Evolutionary conservation across 1,140 invertebrate species (phyloP).

Genomic region (Pogonomyrmex barbatus): DNA sequence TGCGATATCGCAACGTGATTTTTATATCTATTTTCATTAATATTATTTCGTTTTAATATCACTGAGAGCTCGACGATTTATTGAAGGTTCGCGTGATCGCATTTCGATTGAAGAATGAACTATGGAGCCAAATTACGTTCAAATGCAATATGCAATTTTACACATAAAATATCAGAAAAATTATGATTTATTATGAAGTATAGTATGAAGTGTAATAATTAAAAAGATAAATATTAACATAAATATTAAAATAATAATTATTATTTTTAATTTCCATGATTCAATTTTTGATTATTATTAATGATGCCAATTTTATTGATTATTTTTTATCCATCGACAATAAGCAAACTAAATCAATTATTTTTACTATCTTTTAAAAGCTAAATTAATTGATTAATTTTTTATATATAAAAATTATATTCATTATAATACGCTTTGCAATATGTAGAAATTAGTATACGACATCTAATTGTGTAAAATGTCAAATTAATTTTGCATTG

Average conservation of each 20-base stretch:
- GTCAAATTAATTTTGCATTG: background rate
- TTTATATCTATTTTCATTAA: conserved; percentile 31
- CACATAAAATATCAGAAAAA: background rate
- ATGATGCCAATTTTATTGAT: background rate
- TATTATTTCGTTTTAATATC: conserved; percentile 55
- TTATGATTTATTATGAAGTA: background rate
- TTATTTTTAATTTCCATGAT: background rate
- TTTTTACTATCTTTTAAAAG: background rate
- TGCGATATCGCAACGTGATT: background rate
- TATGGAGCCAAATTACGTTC: background rate
- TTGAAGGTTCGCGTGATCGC: conserved; percentile 17
- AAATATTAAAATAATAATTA: conserved; percentile 10
- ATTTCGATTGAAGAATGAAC: background rate
- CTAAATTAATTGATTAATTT: conserved; percentile 5
- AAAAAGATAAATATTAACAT: background rate
- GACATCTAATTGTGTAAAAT: background rate
- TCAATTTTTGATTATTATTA: conserved; percentile 9
- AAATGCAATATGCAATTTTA: background rate
- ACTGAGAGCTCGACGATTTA: conserved; percentile 18
- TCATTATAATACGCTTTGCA: background rate
- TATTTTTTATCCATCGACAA: background rate
- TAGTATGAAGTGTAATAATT: background rate
- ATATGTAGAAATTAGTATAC: background rate
- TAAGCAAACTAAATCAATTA: background rate
- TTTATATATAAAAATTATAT: background rate